A percentile compares a stretch with the other conserved stretches of the same genome.
Evolutionary conservation across 2,888 invertebrate genomes (phyloP).

Genomic region (Mesoligia furuncula): DNA sequence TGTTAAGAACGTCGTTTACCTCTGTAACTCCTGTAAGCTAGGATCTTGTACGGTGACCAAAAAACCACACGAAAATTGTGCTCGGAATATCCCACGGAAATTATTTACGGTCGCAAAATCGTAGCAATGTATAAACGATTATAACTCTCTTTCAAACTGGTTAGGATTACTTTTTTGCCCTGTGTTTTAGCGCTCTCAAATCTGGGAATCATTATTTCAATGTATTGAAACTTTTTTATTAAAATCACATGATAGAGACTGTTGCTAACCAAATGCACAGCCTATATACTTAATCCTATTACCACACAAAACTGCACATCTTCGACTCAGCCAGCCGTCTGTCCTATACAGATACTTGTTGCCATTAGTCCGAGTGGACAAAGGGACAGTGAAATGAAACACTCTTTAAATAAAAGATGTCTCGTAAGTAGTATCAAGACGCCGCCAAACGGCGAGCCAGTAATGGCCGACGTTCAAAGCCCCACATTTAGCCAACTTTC

Average conservation of each 20-base stretch:
- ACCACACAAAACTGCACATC: slow-evolving; percentile 28
- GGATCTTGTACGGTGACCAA: slow-evolving; percentile 16
- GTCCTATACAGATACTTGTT: slow-evolving; percentile 44
- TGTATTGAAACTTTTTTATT: background rate
- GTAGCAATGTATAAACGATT: background rate
- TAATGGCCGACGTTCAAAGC: slow-evolving; percentile 77
- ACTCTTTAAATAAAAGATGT: slow-evolving; percentile 81
- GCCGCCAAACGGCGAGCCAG: slow-evolving; percentile 68
- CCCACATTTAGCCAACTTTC: slow-evolving; percentile 77
- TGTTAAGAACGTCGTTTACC: slow-evolving; percentile 32
- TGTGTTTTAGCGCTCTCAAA: background rate
- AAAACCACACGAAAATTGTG: slow-evolving; percentile 16
- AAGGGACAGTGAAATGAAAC: slow-evolving; percentile 74
- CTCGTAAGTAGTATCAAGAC: slow-evolving; percentile 68
- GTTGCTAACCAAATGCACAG: background rate
- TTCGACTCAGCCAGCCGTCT: slow-evolving; percentile 18
- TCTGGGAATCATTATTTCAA: background rate
- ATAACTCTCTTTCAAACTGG: background rate
- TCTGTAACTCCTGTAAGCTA: slow-evolving; percentile 28
- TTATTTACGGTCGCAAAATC: background rate
- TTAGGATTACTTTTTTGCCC: background rate
- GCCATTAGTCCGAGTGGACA: slow-evolving; percentile 58
- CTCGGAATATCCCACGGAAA: background rate
- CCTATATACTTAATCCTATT: slow-evolving; percentile 31
- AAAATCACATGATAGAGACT: background rate